Evolutionary conservation across 1,140 invertebrate species (phyloP), one percentile per base, ranked within the genome.

Genomic region (Magallana gigas): DNA sequence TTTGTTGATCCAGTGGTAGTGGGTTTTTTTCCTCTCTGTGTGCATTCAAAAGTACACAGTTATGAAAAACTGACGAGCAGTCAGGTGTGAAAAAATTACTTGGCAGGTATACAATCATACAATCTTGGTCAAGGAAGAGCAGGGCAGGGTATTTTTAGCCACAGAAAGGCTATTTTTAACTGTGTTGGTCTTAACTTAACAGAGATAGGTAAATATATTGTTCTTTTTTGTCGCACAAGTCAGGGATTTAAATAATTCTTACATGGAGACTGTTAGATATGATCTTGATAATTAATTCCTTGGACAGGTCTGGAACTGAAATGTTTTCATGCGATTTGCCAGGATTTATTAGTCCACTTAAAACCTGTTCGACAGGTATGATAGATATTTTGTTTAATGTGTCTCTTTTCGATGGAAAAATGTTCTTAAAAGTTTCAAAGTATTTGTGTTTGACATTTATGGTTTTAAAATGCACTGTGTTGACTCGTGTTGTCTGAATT

Each of bases 401-500:
- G 68, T 76, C 68, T 12, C 36, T 48, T 48, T 48, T 48, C 36
- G 12, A 29, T 8, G 8, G 68, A 29, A 36, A 76, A 76, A 76
- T 29, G 68, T 76, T 76, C 68, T 76, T 76, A 12, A 76, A 76
- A 64, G 36, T 76, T 29, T 76, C 36, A 23, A 29, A 76, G 68
- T 76, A 76, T 76, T 76, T 76, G 68, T 76, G 68, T 76, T 76
- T 76, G 68, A 76, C 68, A 76, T 76, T 76, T 76, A 76, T 76
- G 68, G 68, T 76, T 29, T 76, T 29, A 29, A 76, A 23, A 76
- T 76, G 68, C 68, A 76, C 68, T 23, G 23, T 23, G 23, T 29
- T 76, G 68, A 76, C 68, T 76, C 23, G 23, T 76, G 11, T 7
- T 76, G 23, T 76, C 36, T 18, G 18, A 29, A 36, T 8, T 23